Percentiles rank a stretch among this genome's conserved stretches.
These are phyloP conservation scores for Tangara arthus DNA, from an alignment of 2,797 vertebrate species.

Conservation along the genomic window DNA sequence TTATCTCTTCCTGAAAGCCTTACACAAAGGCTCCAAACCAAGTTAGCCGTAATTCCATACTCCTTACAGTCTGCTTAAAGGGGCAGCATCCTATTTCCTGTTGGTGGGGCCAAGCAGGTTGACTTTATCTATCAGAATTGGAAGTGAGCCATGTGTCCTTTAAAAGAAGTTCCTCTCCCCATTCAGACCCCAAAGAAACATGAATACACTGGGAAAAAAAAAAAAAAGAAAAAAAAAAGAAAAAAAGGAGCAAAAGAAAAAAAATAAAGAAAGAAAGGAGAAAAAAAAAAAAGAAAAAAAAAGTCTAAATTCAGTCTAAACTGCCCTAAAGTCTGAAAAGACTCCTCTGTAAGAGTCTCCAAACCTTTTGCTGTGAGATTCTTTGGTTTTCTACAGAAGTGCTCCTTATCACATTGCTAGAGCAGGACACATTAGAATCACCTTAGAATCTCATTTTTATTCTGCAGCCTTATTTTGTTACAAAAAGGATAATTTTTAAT, in stretches of 20 bases:
- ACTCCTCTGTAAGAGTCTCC: neutral
- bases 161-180: neutral
- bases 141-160: constrained; percentile 27
- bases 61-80: constrained; percentile 62
- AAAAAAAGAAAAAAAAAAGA: neutral
- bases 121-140: constrained; percentile 53
- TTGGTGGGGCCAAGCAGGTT: constrained; percentile 40
- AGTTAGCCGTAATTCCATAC: constrained; percentile 65
- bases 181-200: neutral
- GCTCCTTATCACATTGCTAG: neutral
- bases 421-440: constrained; percentile 20
- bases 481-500: constrained; percentile 55
- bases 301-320: neutral
- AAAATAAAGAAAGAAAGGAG: neutral
- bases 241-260: neutral
- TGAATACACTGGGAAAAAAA: neutral
- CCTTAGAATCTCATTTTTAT: constrained; percentile 29
- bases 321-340: neutral
- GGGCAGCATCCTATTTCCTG: constrained; percentile 53
- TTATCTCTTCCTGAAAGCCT: constrained; percentile 72
- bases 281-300: neutral
- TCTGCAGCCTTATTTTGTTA: constrained; percentile 36
- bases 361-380: neutral
- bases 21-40: constrained; percentile 66
- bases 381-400: neutral